Percentiles rank a stretch among this genome's conserved stretches.
Evolutionary conservation across 2,797 vertebrate genomes (phyloP).

Genomic region (Crenuchus spilurus): DNA sequence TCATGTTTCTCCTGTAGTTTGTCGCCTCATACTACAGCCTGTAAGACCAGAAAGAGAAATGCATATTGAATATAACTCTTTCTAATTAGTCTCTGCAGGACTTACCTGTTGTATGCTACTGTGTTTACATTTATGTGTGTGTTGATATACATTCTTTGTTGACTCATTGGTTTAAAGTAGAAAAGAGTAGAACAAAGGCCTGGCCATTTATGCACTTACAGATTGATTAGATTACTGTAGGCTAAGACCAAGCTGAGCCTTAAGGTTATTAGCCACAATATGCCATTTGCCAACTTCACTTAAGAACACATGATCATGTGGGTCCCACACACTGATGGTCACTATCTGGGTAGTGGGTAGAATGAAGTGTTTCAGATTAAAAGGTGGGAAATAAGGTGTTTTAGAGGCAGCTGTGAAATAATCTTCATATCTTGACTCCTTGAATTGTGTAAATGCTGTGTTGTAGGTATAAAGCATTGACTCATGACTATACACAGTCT

Average conservation of each 20-base stretch:
- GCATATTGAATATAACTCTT: not conserved
- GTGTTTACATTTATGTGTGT: not conserved
- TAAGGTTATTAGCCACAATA: conserved; percentile 46
- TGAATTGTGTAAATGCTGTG: not conserved
- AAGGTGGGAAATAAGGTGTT: not conserved
- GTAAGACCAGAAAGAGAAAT: not conserved
- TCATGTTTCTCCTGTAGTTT: not conserved
- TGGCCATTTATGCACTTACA: conserved; percentile 1
- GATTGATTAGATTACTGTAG: conserved; percentile 37
- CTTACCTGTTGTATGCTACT: not conserved
- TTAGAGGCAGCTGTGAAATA: not conserved
- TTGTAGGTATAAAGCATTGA: not conserved
- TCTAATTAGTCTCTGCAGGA: not conserved
- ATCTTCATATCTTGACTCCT: not conserved
- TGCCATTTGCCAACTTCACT: conserved; percentile 5
- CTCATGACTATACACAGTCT: not conserved
- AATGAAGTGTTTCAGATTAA: not conserved
- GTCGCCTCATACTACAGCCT: not conserved
- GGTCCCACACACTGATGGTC: conserved; percentile 1
- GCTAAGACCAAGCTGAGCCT: conserved; percentile 30
- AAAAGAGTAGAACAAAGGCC: not conserved
- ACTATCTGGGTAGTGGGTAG: not conserved
- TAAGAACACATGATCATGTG: not conserved
- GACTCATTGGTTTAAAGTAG: not conserved
- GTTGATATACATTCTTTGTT: not conserved